A percentile compares a stretch with the other conserved stretches of the same genome.
Evolutionary conservation across 2,797 vertebrate genomes (phyloP).

Genomic region (Dendrocincla tyrannina): DNA sequence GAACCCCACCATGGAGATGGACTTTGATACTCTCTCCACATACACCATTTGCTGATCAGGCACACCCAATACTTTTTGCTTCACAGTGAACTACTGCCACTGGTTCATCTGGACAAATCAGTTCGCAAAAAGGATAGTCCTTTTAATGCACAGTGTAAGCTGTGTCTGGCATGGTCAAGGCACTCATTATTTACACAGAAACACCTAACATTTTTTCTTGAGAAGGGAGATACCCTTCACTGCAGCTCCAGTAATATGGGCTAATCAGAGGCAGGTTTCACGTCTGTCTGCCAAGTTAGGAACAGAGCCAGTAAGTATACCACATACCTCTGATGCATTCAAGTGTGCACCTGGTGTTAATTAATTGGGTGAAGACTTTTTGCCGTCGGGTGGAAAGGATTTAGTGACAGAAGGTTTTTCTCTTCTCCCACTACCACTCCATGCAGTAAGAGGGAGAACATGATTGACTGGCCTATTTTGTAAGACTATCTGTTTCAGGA

Average conservation of each 20-base stretch:
- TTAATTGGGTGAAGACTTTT: slow-evolving; percentile 77
- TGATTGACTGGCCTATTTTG: slow-evolving; percentile 67
- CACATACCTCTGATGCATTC: slow-evolving; percentile 69
- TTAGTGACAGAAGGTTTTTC: slow-evolving; percentile 74
- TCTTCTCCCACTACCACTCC: slow-evolving; percentile 38
- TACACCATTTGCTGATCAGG: neutral
- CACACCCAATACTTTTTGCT: neutral
- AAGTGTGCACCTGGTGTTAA: slow-evolving; percentile 75
- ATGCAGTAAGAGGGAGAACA: slow-evolving; percentile 51
- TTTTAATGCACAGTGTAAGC: neutral
- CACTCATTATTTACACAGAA: slow-evolving; percentile 2
- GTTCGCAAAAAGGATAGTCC: neutral
- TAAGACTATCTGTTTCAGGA: slow-evolving; percentile 52
- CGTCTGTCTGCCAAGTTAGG: slow-evolving; percentile 48
- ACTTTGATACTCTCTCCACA: neutral
- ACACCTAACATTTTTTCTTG: neutral
- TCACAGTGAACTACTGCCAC: neutral
- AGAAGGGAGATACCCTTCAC: neutral
- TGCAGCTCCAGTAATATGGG: slow-evolving; percentile 37
- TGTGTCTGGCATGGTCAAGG: neutral
- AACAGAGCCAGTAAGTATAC: slow-evolving; percentile 23
- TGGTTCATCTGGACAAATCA: neutral
- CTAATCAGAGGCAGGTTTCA: slow-evolving; percentile 65
- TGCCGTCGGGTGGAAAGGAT: slow-evolving; percentile 73
- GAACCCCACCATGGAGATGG: rapidly evolving